These are phyloP conservation scores for Oedothorax gibbosus DNA, from an alignment of 1,140 invertebrate species.

Conservation along the genomic window DNA sequence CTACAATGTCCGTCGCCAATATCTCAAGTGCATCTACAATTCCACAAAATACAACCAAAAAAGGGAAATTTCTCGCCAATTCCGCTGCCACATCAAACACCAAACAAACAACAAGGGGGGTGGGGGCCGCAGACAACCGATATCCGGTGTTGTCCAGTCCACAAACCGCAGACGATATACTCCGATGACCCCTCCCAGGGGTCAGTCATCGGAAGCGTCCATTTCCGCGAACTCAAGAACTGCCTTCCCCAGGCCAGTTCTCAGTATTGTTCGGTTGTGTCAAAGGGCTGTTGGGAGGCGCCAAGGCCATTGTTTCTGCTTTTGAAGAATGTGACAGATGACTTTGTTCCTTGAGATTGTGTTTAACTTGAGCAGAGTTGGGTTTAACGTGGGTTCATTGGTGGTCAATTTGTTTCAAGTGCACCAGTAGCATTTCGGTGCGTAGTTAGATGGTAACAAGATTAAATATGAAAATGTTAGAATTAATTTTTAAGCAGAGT, in stretches of 20 bases:
- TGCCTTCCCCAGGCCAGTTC: conserved; percentile 27
- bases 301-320: conserved; percentile 34
- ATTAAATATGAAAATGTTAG: too few relatives aligned
- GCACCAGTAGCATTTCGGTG: neutral
- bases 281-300: conserved; percentile 3
- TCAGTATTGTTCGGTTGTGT: conserved; percentile 54
- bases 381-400: too few relatives aligned
- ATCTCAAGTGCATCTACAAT: too few relatives aligned
- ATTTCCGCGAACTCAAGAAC: conserved; percentile 23
- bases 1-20: too few relatives aligned
- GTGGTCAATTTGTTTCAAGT: neutral
- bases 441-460: too few relatives aligned
- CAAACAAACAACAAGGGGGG: neutral
- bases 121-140: neutral
- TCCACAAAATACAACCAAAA: too few relatives aligned
- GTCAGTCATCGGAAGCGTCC: conserved; percentile 1
- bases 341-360: neutral
- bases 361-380: neutral
- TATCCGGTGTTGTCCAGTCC: conserved; percentile 46
- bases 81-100: too few relatives aligned
- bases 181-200: neutral
- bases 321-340: neutral
- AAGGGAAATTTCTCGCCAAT: too few relatives aligned
- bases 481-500: too few relatives aligned
- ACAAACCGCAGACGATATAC: neutral